These are phyloP conservation scores for Ctenopoma kingsleyae DNA, from an alignment of 2,797 vertebrate genomes.

Conservation along the genomic window DNA sequence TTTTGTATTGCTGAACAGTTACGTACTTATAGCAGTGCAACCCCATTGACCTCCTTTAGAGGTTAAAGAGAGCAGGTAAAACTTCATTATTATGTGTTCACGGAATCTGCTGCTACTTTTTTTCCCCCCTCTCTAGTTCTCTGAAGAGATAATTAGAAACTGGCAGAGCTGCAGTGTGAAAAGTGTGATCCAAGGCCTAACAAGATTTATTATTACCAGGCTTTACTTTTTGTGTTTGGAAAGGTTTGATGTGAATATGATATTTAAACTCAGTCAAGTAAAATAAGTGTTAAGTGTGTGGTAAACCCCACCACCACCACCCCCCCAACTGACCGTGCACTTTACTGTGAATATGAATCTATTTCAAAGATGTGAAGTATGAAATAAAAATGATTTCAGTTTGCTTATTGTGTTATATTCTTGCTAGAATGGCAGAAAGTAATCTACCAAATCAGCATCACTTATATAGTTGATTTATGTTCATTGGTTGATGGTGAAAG, in stretches of 20 bases:
- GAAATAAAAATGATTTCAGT: conserved; percentile 23
- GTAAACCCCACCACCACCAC: conserved; percentile 31
- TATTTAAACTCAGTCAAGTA: conserved; percentile 24
- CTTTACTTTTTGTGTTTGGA: conserved; percentile 26
- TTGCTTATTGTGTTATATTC: conserved; percentile 17
- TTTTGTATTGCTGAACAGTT: conserved; percentile 3
- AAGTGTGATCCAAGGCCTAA: conserved; percentile 59
- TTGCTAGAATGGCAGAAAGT: conserved; percentile 20
- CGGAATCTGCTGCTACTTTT: conserved; percentile 51
- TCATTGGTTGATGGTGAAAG: not conserved
- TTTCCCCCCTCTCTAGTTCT: conserved; percentile 30
- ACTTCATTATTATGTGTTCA: conserved; percentile 33
- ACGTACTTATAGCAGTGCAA: conserved; percentile 29
- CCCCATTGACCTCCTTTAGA: conserved; percentile 25
- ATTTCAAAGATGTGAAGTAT: conserved; percentile 1
- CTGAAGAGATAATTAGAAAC: conserved; percentile 66
- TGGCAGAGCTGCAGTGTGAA: conserved; percentile 60
- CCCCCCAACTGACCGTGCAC: conserved; percentile 13
- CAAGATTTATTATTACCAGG: conserved; percentile 48
- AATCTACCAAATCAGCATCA: conserved; percentile 6
- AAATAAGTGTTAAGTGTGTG: conserved; percentile 35
- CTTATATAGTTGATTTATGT: conserved; percentile 21
- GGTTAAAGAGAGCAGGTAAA: conserved; percentile 50
- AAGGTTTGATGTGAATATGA: conserved; percentile 37
- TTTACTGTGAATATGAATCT: conserved; percentile 36